Evolutionary conservation across 2,797 vertebrate genomes (phyloP).

Genomic region (Centropyge bicolor): DNA sequence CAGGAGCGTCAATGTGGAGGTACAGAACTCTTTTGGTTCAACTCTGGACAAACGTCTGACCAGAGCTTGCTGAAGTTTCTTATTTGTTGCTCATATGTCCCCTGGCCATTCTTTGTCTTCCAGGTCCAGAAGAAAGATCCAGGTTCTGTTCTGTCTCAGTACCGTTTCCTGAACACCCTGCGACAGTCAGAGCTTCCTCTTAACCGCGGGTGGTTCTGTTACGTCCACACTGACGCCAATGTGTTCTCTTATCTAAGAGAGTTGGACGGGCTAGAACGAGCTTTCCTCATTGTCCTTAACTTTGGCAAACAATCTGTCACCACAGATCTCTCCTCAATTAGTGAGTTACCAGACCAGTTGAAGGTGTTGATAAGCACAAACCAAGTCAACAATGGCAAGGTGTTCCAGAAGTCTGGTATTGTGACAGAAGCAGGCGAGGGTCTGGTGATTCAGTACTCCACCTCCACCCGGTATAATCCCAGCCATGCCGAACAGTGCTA

Average conservation of each 20-base stretch:
- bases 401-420: slow-evolving; percentile 79
- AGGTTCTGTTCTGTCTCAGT: slow-evolving; percentile 88
- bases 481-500: slow-evolving; percentile 86
- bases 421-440: slow-evolving; percentile 89
- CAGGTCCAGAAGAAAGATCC: slow-evolving; percentile 86
- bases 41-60: not conserved
- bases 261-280: slow-evolving; percentile 88
- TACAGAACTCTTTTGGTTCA: slow-evolving; percentile 64
- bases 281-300: slow-evolving; percentile 93
- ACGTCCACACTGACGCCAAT: slow-evolving; percentile 81
- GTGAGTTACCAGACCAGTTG: slow-evolving; percentile 84
- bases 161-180: slow-evolving; percentile 87
- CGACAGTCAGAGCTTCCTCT: slow-evolving; percentile 86
- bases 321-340: slow-evolving; percentile 83
- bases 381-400: slow-evolving; percentile 59
- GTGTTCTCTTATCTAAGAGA: slow-evolving; percentile 91
- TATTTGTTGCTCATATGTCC: not conserved
- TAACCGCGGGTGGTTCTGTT: slow-evolving; percentile 94
- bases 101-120: not conserved
- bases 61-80: not conserved
- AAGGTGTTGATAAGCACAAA: slow-evolving; percentile 88
- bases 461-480: slow-evolving; percentile 80
- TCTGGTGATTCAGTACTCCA: slow-evolving; percentile 89
- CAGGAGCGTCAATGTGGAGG: slow-evolving; percentile 89
- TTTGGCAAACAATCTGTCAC: slow-evolving; percentile 83